phyloP scores from a whole-genome alignment of 2,797 vertebrate genomes.

The Lagocephalus sceleratus region DNA sequence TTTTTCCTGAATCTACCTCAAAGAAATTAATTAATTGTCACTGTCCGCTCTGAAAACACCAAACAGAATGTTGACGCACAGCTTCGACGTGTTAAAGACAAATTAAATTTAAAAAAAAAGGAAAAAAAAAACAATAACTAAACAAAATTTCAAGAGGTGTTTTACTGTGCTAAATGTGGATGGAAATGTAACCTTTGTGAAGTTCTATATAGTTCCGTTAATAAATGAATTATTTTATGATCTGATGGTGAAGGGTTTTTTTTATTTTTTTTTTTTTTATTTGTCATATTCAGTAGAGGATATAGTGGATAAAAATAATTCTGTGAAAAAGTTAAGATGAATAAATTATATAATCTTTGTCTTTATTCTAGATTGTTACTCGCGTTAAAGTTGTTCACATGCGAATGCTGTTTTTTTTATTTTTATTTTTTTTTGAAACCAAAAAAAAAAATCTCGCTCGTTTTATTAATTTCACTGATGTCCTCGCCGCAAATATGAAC shows the following conservation, averaged over 20 bases:
- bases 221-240: constrained; percentile 68
- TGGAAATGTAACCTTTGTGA: constrained; percentile 51
- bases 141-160: constrained; percentile 5
- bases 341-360: no score
- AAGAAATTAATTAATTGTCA: constrained; percentile 30
- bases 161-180: constrained; percentile 30
- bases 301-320: no score
- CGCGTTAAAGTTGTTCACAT: no score
- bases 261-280: not conserved
- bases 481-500: no score
- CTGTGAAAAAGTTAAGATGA: no score
- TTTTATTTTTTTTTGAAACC: no score
- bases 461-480: no score
- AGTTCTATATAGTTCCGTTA: constrained; percentile 56
- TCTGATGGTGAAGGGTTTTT: constrained; percentile 7
- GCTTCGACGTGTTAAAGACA: constrained; percentile 12
- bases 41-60: constrained; percentile 32
- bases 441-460: no score
- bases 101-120: not conserved
- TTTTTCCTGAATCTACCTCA: constrained; percentile 70
- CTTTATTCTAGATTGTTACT: no score
- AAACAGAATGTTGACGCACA: constrained; percentile 31
- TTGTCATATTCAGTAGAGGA: not conserved
- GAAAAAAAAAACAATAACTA: no score
- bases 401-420: no score